A percentile compares a stretch with the other conserved stretches of the same genome.
phyloP scores from a whole-genome alignment of 2,888 invertebrate genomes.

The Scaptomyza polygonia region DNA sequence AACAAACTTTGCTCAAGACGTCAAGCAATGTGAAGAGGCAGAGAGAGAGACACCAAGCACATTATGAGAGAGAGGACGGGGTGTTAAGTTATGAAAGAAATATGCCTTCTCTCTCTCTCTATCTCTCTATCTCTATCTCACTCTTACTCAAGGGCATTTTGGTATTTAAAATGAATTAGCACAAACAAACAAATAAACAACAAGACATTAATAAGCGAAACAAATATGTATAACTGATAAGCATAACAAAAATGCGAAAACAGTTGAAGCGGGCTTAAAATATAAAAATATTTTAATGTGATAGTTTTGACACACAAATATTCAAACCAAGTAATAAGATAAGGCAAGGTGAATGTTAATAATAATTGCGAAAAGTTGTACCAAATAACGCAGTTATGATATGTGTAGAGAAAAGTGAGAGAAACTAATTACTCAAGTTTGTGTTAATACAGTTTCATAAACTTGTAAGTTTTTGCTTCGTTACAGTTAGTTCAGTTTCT shows the following conservation, averaged over 20 bases:
- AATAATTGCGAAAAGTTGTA: no score
- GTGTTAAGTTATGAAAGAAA: conserved; percentile 3
- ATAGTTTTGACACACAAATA: conserved; percentile 10
- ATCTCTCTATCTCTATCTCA: not conserved
- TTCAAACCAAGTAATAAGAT: no score
- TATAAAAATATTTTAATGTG: conserved; percentile 2
- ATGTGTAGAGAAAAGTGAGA: no score
- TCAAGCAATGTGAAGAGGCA: not conserved
- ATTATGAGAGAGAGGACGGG: conserved; percentile 11
- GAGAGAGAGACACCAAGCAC: conserved; percentile 2
- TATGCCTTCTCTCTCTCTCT: not conserved
- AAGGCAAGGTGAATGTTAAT: not conserved
- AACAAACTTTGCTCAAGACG: conserved; percentile 1
- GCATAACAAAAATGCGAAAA: conserved; percentile 24
- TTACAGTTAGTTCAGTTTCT: no score
- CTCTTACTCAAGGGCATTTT: conserved; percentile 36
- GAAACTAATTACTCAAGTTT: no score
- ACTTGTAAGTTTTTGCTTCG: no score
- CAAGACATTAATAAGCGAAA: conserved; percentile 36
- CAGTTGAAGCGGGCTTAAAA: conserved; percentile 8
- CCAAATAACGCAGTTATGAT: no score
- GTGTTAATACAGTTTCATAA: no score
- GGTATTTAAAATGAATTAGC: conserved; percentile 62
- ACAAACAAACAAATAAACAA: conserved; percentile 48
- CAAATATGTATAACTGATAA: conserved; percentile 48